Percentiles rank a stretch among this genome's conserved stretches.
phyloP scores from a whole-genome alignment of 2,888 invertebrate species.

The Panopea generosa region DNA sequence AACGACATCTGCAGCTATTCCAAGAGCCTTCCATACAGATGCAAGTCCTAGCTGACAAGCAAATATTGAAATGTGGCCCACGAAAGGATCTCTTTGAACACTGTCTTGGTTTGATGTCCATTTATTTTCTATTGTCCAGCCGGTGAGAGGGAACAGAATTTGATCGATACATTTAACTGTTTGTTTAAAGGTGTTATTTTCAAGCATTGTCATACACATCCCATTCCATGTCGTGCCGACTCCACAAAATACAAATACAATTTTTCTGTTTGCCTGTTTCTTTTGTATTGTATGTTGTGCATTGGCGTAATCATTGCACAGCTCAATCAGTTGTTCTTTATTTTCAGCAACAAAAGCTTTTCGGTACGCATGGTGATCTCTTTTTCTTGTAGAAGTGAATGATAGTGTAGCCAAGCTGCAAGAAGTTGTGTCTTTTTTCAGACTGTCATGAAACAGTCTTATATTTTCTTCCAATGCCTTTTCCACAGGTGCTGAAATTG shows the following conservation, averaged over 20 bases:
- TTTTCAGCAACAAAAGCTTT: not conserved
- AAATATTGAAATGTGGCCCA: constrained; percentile 73
- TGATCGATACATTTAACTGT: constrained; percentile 51
- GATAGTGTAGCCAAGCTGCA: constrained; percentile 12
- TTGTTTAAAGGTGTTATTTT: constrained; percentile 39
- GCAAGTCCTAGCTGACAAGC: constrained; percentile 65
- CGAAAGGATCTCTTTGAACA: constrained; percentile 57
- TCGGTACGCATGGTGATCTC: constrained; percentile 22
- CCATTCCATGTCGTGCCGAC: constrained; percentile 68
- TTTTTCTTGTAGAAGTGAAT: constrained; percentile 32
- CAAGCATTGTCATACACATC: constrained; percentile 64
- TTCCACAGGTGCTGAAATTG: constrained; percentile 22
- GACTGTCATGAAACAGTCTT: not conserved
- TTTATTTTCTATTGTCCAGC: constrained; percentile 36
- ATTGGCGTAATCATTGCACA: not conserved
- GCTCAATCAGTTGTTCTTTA: not conserved
- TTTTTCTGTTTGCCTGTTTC: not conserved
- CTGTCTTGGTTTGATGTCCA: constrained; percentile 15
- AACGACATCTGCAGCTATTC: constrained; percentile 63
- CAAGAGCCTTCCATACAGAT: constrained; percentile 61
- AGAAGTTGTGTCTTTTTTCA: not conserved
- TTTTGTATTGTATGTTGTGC: too few relatives aligned
- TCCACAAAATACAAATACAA: constrained; percentile 71
- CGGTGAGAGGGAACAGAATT: constrained; percentile 26
- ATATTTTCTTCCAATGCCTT: constrained; percentile 6